These are phyloP conservation scores for Scrobipalpa atriplicella DNA, from an alignment of 2,888 invertebrate genomes.

Conservation along the genomic window DNA sequence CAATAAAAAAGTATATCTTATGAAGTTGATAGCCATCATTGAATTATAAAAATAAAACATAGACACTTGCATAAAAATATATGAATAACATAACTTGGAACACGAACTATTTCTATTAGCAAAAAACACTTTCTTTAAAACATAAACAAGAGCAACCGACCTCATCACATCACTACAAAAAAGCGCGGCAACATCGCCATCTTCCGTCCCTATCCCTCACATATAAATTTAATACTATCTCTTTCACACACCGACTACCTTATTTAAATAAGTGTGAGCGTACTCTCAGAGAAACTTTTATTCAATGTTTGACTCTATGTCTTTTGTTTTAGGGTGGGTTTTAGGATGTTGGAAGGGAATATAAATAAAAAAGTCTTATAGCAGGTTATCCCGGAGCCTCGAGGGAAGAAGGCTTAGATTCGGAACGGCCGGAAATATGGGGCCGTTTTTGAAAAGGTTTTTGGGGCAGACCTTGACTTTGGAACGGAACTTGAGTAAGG, in stretches of 20 bases:
- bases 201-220: slow-evolving; percentile 58
- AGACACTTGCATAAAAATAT: neutral
- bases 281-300: slow-evolving; percentile 45
- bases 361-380: slow-evolving; percentile 64
- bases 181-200: slow-evolving; percentile 71
- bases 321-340: slow-evolving; percentile 46
- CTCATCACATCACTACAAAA: slow-evolving; percentile 57
- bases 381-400: slow-evolving; percentile 66
- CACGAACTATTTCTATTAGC: slow-evolving; percentile 1
- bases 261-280: slow-evolving; percentile 79
- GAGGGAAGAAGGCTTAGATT: slow-evolving; percentile 66
- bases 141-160: slow-evolving; percentile 40
- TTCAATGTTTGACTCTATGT: slow-evolving; percentile 53
- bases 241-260: slow-evolving; percentile 73
- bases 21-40: neutral
- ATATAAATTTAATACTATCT: slow-evolving; percentile 55
- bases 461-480: slow-evolving; percentile 45
- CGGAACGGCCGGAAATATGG: slow-evolving; percentile 69
- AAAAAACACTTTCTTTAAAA: slow-evolving; percentile 3
- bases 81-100: neutral
- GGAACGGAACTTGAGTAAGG: slow-evolving; percentile 21
- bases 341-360: slow-evolving; percentile 38
- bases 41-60: neutral
- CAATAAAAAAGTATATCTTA: too few relatives aligned
- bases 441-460: slow-evolving; percentile 53